Evolutionary conservation across 2,113 vertebrate species (phyloP), one percentile per base, ranked within the genome.

Genomic region (Coreoperca whiteheadi): DNA sequence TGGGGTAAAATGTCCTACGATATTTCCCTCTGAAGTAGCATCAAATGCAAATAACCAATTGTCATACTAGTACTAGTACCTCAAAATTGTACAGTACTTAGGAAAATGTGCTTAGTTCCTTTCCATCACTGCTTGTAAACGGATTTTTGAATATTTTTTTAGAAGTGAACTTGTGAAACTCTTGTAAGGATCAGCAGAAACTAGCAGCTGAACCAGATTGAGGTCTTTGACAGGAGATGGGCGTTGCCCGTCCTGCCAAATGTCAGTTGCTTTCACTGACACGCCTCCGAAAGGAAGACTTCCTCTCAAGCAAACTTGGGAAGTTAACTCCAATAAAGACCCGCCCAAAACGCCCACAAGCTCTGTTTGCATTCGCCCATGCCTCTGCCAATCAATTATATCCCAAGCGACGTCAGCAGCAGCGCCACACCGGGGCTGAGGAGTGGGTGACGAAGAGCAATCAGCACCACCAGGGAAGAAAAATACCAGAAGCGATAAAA

Each of bases 181-280:
- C 7, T 28, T 28, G 34, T 46, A 1, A 18, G 69, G 50, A 51
- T 9, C 2, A 39, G 4, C 41, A 50, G n/a, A 8, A 6, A 12
- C 51, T 34, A 65, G 30, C 74, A 56, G 61, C 43, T 2, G 20
- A n/a, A n/a, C n/a, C n/a, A n/a, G n/a, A n/a, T n/a, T n/a, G n/a
- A n/a, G n/a, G 0, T 78, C 74, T 93, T 73, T 92, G 87, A 92
- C 90, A 87, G 89, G 4, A 91, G 87, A 94, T 94, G 94, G 94
- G 94, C 91, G 94, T 94, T 88, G 93, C 90, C 93, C 87, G 78
- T 87, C 78, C 89, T 90, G 87, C 93, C 89, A 90, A 82, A 90
- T 86, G 79, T 84, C 81, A 82, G 83, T 54, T 32, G 90, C 81
- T 86, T 64, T 83, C 48, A 8, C 82, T 4, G 91, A 85, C 91